Evolutionary conservation across 2,888 invertebrate species (phyloP), one percentile per base, ranked within the genome.

Genomic region (Autographa gamma): DNA sequence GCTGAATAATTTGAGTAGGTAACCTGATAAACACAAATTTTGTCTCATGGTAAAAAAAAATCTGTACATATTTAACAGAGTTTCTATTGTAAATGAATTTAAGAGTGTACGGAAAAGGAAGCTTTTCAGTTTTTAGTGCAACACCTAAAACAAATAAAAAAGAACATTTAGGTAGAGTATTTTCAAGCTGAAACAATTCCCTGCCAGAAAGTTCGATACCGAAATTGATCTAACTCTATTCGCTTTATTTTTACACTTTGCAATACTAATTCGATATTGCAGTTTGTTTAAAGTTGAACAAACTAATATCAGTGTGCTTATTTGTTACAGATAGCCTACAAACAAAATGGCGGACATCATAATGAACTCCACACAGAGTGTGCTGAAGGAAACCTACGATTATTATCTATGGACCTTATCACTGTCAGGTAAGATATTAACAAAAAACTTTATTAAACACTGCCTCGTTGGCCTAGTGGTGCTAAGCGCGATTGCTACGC

Each of bases 391-490:
- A 59, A 96, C 96, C 0, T 97, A 97, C 85, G 97, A 97, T 79
- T 97, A 97, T 89, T 98, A 98, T 87, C 88, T 97, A 81, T 98
- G 97, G 97, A 97, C 97, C 0, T 91, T 97, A 80, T 97, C 97
- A 71, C 93, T 98, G 72, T 97, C 97, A 92, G 97, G 98, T 97
- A 93, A 95, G 91, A 25, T 18, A 4, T 13, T 56, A 25, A n/a
- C 48, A n/a, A n/a, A n/a, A 48, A n/a, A 25, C 25, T 25, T 25
- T 25, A 25, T 25, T 25, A 25, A 25, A 2, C 25, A 25, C 25
- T 2, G 25, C n/a, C n/a, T n/a, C n/a, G n/a, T n/a, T n/a, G n/a
- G n/a, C n/a, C n/a, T n/a, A n/a, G n/a, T n/a, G n/a, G n/a, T n/a
- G n/a, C n/a, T n/a, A n/a, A n/a, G n/a, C n/a, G n/a, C n/a, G n/a